Percentiles rank a stretch among this genome's conserved stretches.
phyloP scores from a whole-genome alignment of 1,140 invertebrate genomes.

The Campodea augens region DNA sequence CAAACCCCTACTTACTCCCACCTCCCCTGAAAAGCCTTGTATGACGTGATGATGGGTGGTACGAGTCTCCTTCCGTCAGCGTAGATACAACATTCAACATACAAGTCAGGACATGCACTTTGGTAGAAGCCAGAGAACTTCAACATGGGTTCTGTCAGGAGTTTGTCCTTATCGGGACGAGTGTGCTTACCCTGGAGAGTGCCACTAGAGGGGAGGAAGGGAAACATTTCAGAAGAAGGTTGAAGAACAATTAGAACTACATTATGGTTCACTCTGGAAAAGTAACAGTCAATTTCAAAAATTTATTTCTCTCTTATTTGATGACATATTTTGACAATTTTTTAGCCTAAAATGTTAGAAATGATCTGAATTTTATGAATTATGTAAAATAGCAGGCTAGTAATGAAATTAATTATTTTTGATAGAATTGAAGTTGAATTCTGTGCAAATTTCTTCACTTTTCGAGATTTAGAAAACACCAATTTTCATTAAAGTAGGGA shows the following conservation, averaged over 20 bases:
- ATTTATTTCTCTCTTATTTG: not conserved
- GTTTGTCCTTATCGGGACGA: constrained; percentile 68
- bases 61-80: constrained; percentile 64
- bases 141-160: constrained; percentile 69
- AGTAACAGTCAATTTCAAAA: constrained; percentile 1
- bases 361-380: not conserved
- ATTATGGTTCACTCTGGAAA: not conserved
- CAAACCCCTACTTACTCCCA: constrained; percentile 91
- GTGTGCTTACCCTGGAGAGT: constrained; percentile 79
- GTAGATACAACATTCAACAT: constrained; percentile 70
- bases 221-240: constrained; percentile 18
- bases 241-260: constrained; percentile 2
- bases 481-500: too few relatives aligned
- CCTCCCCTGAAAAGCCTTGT: constrained; percentile 77
- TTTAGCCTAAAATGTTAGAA: not conserved
- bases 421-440: too few relatives aligned
- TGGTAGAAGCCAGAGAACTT: constrained; percentile 79
- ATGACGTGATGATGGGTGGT: constrained; percentile 73
- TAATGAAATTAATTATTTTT: too few relatives aligned
- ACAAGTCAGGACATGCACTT: constrained; percentile 60
- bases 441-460: too few relatives aligned
- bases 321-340: not conserved
- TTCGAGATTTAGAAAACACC: too few relatives aligned
- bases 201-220: too few relatives aligned
- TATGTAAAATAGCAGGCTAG: too few relatives aligned